phyloP scores from a whole-genome alignment of 1,140 invertebrate genomes.

The Cheumatopsyche charites region DNA sequence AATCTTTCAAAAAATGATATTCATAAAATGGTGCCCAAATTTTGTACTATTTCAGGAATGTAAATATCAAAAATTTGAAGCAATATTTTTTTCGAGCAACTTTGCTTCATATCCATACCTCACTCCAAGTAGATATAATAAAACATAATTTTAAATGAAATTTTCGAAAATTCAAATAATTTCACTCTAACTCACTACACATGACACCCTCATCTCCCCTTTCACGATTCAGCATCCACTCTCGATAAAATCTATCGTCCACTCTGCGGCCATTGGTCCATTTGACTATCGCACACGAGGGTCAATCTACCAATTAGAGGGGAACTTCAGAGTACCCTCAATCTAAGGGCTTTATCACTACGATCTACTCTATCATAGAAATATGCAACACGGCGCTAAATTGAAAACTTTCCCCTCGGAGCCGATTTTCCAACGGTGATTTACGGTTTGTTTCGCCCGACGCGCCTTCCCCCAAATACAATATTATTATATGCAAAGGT shows the following conservation, averaged over 20 bases:
- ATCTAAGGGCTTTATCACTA: constrained; percentile 23
- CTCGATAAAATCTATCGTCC: constrained; percentile 44
- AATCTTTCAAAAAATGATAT: too few species aligned
- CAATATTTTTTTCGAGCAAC: too few species aligned
- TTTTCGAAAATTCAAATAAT: too few species aligned
- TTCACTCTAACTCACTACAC: too few species aligned
- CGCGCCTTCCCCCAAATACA: neutral
- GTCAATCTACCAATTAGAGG: constrained; percentile 46
- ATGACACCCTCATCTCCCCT: neutral
- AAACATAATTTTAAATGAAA: too few species aligned
- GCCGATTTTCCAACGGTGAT: constrained; percentile 12
- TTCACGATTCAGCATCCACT: neutral
- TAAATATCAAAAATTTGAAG: too few species aligned
- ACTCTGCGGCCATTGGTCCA: constrained; percentile 45
- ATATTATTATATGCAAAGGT: neutral
- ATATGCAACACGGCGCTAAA: neutral
- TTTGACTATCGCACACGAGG: constrained; percentile 15
- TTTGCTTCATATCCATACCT: too few species aligned
- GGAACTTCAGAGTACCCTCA: constrained; percentile 16
- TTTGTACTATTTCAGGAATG: too few species aligned
- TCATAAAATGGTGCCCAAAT: too few species aligned
- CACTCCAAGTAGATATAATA: too few species aligned
- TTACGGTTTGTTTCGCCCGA: constrained; percentile 3
- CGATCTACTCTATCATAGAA: neutral
- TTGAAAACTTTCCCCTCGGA: neutral